These are phyloP conservation scores for Merops nubicus DNA, from an alignment of 2,113 vertebrate genomes.

Conservation along the genomic window DNA sequence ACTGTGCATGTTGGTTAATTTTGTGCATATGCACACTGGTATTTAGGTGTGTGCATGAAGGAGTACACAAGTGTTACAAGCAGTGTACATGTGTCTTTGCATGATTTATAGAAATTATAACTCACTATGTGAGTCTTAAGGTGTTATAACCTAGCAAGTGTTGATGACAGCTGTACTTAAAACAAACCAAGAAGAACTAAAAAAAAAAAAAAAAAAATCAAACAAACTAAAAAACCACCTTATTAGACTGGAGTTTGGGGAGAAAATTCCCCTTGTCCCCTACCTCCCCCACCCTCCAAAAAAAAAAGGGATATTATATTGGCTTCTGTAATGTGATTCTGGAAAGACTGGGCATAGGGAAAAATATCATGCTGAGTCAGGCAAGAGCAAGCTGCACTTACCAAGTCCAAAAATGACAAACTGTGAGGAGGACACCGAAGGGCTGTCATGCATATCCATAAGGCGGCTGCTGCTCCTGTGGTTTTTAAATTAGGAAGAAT, in stretches of 20 bases:
- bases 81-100: neutral
- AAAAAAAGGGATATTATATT: neutral
- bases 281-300: neutral
- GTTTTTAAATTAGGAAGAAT: slow-evolving; percentile 36
- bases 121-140: neutral
- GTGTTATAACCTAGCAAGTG: neutral
- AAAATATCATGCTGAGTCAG: neutral
- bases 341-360: neutral
- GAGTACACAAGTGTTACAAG: neutral
- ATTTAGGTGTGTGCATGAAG: neutral
- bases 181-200: slow-evolving; percentile 11
- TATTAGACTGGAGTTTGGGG: neutral
- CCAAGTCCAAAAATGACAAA: slow-evolving; percentile 34
- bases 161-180: neutral
- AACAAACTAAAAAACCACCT: too few species aligned
- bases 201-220: too few species aligned
- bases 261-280: neutral
- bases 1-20: neutral
- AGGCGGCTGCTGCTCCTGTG: neutral
- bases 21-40: neutral
- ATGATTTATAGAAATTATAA: neutral
- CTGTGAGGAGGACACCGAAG: neutral
- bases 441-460: neutral
- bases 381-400: neutral
- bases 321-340: neutral